Evolutionary conservation across 2,113 vertebrate genomes (phyloP), one percentile per base, ranked within the genome.

Genomic region (Gadus macrocephalus): DNA sequence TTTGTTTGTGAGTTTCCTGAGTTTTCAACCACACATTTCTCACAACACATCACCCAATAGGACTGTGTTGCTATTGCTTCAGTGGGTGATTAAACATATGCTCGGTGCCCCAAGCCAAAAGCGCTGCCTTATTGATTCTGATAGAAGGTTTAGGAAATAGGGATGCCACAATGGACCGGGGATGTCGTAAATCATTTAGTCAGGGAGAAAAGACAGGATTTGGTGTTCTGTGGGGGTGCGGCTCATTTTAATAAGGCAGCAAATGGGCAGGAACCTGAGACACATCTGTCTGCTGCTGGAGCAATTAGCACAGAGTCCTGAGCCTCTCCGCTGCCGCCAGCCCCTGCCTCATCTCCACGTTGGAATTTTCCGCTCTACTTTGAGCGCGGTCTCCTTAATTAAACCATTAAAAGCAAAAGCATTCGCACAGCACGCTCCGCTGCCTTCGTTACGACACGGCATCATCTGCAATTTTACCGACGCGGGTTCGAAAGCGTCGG

Each of bases 371-470:
- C 85, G 85, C 88, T 87, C 84, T 79, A 86, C 60, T 88, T 87
- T 83, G 76, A 90, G 80, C 28, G 53, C 83, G 83, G 76, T 84
- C 12, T 86, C 68, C 83, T 80, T 91, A 90, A 92, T 91, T 85
- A 89, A 91, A 89, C 83, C 86, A 88, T 91, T 92, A 89, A 85
- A 89, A 83, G 85, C 81, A 79, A 73, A 80, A 84, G 78, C 78
- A 71, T 87, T 89, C 83, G 79, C 84, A 83, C 85, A 89, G 83
- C 85, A 89, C 84, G 88, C 86, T 86, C 77, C 11, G 22, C 85
- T 86, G 87, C 87, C 75, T 90, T 86, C 76, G 80, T 89, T 87
- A 87, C 81, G 74, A 81, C 82, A 77, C 80, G 62, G 79, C 83
- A 86, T 86, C 75, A 75, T 79, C 83, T 75, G 73, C 89, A 80